Evolutionary conservation across 2,113 vertebrate species (phyloP).

Genomic region (Osmerus eperlanus): DNA sequence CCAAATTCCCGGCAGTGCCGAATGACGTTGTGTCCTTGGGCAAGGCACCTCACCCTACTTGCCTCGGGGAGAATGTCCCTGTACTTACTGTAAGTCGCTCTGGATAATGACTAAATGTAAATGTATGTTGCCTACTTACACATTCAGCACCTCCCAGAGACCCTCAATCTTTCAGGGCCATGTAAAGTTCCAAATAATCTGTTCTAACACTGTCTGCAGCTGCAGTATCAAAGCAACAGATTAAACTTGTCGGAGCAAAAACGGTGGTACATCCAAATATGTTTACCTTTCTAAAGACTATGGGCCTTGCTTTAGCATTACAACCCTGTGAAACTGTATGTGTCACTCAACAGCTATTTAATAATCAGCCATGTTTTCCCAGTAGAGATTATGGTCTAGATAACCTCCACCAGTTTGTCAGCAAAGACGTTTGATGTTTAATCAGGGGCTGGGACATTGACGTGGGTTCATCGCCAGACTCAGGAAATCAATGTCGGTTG

Average conservation of each 20-base stretch:
- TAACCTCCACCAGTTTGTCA: slow-evolving; percentile 49
- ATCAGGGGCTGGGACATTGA: slow-evolving; percentile 52
- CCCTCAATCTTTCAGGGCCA: slow-evolving; percentile 18
- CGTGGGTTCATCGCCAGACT: slow-evolving; percentile 46
- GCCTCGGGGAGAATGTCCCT: too few species aligned
- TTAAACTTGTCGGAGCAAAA: neutral
- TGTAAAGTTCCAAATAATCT: slow-evolving; percentile 8
- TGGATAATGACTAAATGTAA: too few species aligned
- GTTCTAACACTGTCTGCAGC: too few species aligned
- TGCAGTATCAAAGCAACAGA: too few species aligned
- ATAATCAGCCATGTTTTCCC: slow-evolving; percentile 46
- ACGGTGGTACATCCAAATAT: neutral
- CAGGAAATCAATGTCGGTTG: slow-evolving; percentile 64
- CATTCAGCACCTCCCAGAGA: slow-evolving; percentile 25
- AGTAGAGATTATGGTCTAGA: slow-evolving; percentile 23
- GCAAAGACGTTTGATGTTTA: slow-evolving; percentile 54
- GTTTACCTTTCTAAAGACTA: neutral
- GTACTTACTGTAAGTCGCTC: too few species aligned
- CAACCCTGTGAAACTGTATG: neutral
- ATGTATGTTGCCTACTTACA: too few species aligned
- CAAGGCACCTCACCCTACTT: too few species aligned
- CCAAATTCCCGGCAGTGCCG: too few species aligned
- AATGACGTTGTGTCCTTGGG: too few species aligned
- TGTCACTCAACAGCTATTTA: slow-evolving; percentile 20
- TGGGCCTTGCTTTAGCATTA: neutral